Evolutionary conservation across 2,888 invertebrate species (phyloP), one percentile per base, ranked within the genome.

Genomic region (Pterobdella sp.): DNA sequence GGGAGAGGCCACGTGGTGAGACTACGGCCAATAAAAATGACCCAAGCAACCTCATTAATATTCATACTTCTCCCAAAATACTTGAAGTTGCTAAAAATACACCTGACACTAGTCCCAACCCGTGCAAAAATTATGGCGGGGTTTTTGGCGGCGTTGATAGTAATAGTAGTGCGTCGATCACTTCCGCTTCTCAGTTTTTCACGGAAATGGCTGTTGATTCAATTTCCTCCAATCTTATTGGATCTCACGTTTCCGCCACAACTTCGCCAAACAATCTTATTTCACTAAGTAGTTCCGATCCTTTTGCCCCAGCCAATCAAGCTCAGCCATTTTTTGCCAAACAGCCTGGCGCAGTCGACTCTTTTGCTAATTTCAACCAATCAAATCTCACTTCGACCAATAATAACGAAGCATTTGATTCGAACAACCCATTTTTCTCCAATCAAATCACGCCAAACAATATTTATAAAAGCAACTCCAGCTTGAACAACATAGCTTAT

Each of bases 1-100:
- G 71, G 60, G 71, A 71, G 36, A 60, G 71, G 29, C 71, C 71
- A n/a, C 42, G 71, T 35, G 71, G 29, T 34, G 56, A 71, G 1
- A 1, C 56, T 32, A 7, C 26, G n/a, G 60, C 60, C n/a, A 56
- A 56, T 56, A 56, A 26, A 56, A n/a, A 26, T 26, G 60, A 4
- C 26, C n/a, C 60, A 18, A 56, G 4, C 60, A 56, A n/a, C 60
- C 60, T 56, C 7, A 56, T 56, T 56, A 56, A 56, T 56, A 56
- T 56, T 56, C 60, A 56, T 14, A 56, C 7, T n/a, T 26, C 60
- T 56, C n/a, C 60, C 60, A n/a, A n/a, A n/a, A n/a, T n/a, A n/a
- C n/a, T n/a, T n/a, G n/a, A n/a, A n/a, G n/a, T n/a, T n/a, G n/a
- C n/a, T n/a, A n/a, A n/a, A n/a, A n/a, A n/a, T n/a, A n/a, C n/a